Evolutionary conservation across 1,140 invertebrate species (phyloP), one percentile per base, ranked within the genome.

Genomic region (Eubasilissa regina): DNA sequence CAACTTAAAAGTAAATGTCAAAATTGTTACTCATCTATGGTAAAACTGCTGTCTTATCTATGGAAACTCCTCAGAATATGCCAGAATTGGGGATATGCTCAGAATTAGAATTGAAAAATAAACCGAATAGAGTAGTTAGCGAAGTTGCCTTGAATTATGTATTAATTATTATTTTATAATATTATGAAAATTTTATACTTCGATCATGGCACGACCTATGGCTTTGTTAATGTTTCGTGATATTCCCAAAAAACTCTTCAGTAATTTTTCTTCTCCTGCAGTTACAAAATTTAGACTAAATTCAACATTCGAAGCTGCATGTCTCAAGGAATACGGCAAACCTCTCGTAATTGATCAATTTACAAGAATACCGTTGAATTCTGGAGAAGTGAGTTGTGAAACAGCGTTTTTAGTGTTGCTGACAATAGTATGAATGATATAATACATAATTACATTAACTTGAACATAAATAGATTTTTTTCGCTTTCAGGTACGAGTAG

Each of bases 241-340:
- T 44, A 15, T 74, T n/a, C 43, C 51, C 48, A 74, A 43, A 56
- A 15, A n/a, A 10, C 25, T 74, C 43, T 74, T 74, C n/a, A 74
- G 11, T n/a, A 56, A 56, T 12, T 45, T 68, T 62, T 43, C 21
- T 74, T 55, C 70, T 4, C 70, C 70, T 3, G 0, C 15, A 10
- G 35, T 74, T n/a, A 55, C 70, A 9, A 43, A 55, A 56, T 55
- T 74, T 17, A 74, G 70, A 53, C 56, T 51, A n/a, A 80, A 80
- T 68, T 75, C 72, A 13, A 84, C 80, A n/a, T 86, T 84, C 74
- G 86, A 87, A 84, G 87, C 90, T 15, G 90, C 89, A 43, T 84
- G 90, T 17, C 84, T 90, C 45, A 87, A 85, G 56, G 84, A 90
- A 82, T 79, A 86, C 66, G 85, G 85, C 12, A 83, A 88, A 81